These are phyloP conservation scores for Gymnosoma rotundatum DNA, from an alignment of 2,888 invertebrate genomes.

Conservation along the genomic window DNA sequence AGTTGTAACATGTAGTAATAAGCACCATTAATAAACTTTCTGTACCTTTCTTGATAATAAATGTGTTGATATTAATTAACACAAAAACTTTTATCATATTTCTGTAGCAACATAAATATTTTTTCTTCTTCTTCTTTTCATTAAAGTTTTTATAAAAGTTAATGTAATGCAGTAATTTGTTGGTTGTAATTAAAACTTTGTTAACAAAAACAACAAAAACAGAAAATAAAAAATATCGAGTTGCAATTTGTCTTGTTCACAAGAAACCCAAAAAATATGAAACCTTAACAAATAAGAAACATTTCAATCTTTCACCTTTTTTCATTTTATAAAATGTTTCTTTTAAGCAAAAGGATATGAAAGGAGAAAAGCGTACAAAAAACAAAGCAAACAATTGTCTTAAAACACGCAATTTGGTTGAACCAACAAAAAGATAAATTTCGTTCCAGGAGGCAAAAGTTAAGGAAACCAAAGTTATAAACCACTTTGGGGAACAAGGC, in stretches of 20 bases:
- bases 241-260: neutral
- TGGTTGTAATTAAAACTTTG: slow-evolving; percentile 43
- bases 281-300: neutral
- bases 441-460: neutral
- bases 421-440: too few species aligned
- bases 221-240: neutral
- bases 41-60: neutral
- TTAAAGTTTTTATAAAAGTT: slow-evolving; percentile 10
- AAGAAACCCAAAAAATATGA: neutral
- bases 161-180: slow-evolving; percentile 17
- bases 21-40: too few species aligned
- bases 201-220: neutral
- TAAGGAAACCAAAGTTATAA: slow-evolving; percentile 7
- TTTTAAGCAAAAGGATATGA: neutral
- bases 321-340: neutral
- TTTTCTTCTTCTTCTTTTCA: neutral
- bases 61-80: slow-evolving; percentile 25
- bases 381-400: slow-evolving; percentile 31
- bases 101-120: neutral
- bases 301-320: slow-evolving; percentile 7
- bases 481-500: neutral
- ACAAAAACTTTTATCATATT: slow-evolving; percentile 13
- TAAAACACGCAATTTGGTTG: slow-evolving; percentile 25
- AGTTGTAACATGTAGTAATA: too few species aligned
- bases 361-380: neutral